Conservation (phyloP, 2,797 vertebrate species). For the Echiichthys vipera region DNA sequence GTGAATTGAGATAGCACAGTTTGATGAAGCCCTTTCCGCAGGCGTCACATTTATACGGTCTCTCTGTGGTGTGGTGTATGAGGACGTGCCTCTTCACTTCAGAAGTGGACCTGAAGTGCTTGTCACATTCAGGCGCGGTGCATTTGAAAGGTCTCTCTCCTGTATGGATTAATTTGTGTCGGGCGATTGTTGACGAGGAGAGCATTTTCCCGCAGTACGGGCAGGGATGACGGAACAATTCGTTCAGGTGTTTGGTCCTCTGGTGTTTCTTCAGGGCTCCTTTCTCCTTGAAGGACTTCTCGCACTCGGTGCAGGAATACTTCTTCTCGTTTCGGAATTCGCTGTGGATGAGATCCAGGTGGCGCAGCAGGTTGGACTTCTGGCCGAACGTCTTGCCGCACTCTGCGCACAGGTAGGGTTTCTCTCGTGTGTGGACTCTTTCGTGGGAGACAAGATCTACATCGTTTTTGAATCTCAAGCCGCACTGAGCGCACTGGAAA, state of each 20-base stretch:
- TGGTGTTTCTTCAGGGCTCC: conserved; percentile 69
- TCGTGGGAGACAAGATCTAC: conserved; percentile 62
- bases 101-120: conserved; percentile 50
- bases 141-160: conserved; percentile 73
- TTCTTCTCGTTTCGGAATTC: conserved; percentile 47
- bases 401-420: conserved; percentile 66
- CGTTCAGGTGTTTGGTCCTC: conserved; percentile 55
- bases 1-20: conserved; percentile 35
- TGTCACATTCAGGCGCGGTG: conserved; percentile 52
- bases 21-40: conserved; percentile 70
- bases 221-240: conserved; percentile 57
- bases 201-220: conserved; percentile 69
- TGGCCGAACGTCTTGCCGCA: conserved; percentile 72
- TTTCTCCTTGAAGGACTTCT: conserved; percentile 68
- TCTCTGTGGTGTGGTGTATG: conserved; percentile 49
- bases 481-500: conserved; percentile 62
- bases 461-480: conserved; percentile 46
- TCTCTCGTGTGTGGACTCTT: conserved; percentile 71
- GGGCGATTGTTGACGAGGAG: background rate
- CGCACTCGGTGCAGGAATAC: conserved; percentile 58
- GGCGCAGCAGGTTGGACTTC: conserved; percentile 61
- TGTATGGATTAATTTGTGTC: conserved; percentile 71
- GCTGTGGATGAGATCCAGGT: conserved; percentile 62
- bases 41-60: conserved; percentile 61
- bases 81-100: conserved; percentile 70